These are phyloP conservation scores for Eunapius fragilis DNA, from an alignment of 37 sponge, comb jelly and placozoan species.

Conservation along the genomic window DNA sequence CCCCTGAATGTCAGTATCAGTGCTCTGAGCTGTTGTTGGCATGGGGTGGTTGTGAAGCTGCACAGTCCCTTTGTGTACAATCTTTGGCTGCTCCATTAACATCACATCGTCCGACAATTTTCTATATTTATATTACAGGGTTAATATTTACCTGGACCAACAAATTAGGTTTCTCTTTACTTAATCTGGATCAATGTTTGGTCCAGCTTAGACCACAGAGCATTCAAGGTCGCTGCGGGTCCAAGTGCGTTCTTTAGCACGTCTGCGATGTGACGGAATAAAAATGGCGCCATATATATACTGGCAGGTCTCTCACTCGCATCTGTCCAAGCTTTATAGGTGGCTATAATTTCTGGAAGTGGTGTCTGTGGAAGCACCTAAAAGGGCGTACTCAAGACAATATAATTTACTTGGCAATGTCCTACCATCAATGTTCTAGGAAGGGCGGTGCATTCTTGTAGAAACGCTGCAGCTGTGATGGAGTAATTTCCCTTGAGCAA, in stretches of 20 bases:
- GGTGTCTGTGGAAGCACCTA: constrained; percentile 40
- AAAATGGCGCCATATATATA: not conserved
- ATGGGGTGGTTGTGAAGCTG: not conserved
- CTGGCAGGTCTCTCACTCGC: constrained; percentile 6
- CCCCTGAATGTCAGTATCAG: not conserved
- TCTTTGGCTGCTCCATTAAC: not conserved
- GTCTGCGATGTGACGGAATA: not conserved
- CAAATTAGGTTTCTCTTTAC: not conserved
- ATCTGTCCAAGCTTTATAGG: constrained; percentile 16
- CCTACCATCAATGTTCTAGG: not conserved
- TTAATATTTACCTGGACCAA: not conserved
- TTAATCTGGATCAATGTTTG: constrained; percentile 31
- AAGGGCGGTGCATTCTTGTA: constrained; percentile 21
- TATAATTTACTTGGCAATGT: not conserved
- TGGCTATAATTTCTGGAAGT: constrained; percentile 14
- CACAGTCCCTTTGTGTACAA: not conserved
- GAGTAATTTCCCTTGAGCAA: constrained; percentile 32
- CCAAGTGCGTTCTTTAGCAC: constrained; percentile 46
- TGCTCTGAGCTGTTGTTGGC: not conserved
- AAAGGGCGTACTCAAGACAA: not conserved
- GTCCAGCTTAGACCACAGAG: constrained; percentile 30
- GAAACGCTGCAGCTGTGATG: constrained; percentile 18
- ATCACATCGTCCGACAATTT: not conserved
- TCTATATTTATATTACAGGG: not conserved
- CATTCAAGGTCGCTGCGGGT: constrained; percentile 4